These are phyloP conservation scores for Monochamus saltuarius DNA, from an alignment of 1,140 invertebrate genomes.

Conservation along the genomic window DNA sequence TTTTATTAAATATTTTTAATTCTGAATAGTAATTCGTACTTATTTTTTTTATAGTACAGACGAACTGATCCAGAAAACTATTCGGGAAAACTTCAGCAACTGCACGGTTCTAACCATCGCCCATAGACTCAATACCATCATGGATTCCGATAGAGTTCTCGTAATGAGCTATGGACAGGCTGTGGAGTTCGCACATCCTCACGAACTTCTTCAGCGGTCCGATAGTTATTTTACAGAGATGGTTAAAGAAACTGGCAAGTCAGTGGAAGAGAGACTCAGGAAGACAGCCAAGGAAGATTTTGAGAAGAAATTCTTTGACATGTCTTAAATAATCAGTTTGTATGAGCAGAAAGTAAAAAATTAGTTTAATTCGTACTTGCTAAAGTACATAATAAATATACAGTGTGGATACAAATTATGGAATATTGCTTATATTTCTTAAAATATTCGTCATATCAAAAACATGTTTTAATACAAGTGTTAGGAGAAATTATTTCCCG, in stretches of 20 bases:
- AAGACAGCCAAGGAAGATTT: conserved; percentile 34
- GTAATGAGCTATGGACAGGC: conserved; percentile 49
- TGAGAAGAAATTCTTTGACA: conserved; percentile 13
- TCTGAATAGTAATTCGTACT: background rate
- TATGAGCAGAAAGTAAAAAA: too few relatives aligned
- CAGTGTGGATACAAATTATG: too few relatives aligned
- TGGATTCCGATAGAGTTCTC: conserved; percentile 46
- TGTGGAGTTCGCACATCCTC: conserved; percentile 49
- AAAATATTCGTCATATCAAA: too few relatives aligned
- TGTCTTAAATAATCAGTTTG: too few relatives aligned
- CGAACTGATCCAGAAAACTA: conserved; percentile 60
- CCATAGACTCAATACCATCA: conserved; percentile 50
- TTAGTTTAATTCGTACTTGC: too few relatives aligned
- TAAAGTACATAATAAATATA: too few relatives aligned
- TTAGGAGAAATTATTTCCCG: too few relatives aligned
- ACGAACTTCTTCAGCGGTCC: conserved; percentile 43
- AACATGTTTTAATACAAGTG: too few relatives aligned
- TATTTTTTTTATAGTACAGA: conserved; percentile 51
- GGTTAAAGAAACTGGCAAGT: conserved; percentile 61
- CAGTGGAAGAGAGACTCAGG: conserved; percentile 31
- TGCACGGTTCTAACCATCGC: conserved; percentile 77
- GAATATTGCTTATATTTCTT: too few relatives aligned
- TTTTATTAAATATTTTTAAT: conserved; percentile 3
- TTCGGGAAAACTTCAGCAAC: conserved; percentile 57
- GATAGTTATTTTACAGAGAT: conserved; percentile 69